Conservation (phyloP, 2,113 vertebrate genomes). For the Forbesichthys agassizii region DNA sequence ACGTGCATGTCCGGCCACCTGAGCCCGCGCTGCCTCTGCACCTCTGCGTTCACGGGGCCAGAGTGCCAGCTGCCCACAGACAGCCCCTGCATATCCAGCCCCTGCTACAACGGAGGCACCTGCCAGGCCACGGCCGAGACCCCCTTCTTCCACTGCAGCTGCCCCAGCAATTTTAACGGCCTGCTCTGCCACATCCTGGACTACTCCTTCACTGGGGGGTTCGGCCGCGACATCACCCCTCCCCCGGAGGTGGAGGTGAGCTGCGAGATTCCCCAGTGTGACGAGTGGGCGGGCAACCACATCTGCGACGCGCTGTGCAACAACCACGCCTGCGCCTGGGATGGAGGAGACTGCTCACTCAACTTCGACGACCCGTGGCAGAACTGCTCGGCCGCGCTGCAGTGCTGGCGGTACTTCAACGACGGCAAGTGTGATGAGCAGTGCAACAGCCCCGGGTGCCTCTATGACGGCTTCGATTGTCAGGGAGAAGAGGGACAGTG, state of each 20-base stretch:
- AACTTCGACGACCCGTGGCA: constrained; percentile 97
- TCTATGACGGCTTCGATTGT: constrained; percentile 98
- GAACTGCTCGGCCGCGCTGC: constrained; percentile 90
- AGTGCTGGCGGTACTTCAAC: constrained; percentile 97
- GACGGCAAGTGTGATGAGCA: constrained; percentile 91
- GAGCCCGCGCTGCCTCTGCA: constrained; percentile 88
- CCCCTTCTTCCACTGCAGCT: constrained; percentile 90
- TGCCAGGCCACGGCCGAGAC: constrained; percentile 83
- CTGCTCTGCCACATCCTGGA: constrained; percentile 95
- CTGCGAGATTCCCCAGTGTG: constrained; percentile 85
- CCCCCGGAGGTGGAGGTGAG: constrained; percentile 82
- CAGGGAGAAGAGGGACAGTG: constrained; percentile 89
- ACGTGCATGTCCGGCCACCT: constrained; percentile 86
- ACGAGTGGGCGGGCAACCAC: constrained; percentile 84
- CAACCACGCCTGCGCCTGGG: constrained; percentile 93
- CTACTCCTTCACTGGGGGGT: constrained; percentile 85
- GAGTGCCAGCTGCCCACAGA: constrained; percentile 87
- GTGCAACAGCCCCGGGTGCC: constrained; percentile 90
- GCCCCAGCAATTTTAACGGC: constrained; percentile 92
- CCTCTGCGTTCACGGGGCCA: constrained; percentile 80
- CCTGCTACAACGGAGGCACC: constrained; percentile 94
- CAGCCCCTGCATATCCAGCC: constrained; percentile 85
- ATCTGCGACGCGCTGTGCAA: constrained; percentile 90
- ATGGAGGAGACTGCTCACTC: constrained; percentile 95
- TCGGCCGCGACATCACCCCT: constrained; percentile 87